phyloP scores from a whole-genome alignment of 1,140 invertebrate genomes.

The Philotrypesis tridentata region DNA sequence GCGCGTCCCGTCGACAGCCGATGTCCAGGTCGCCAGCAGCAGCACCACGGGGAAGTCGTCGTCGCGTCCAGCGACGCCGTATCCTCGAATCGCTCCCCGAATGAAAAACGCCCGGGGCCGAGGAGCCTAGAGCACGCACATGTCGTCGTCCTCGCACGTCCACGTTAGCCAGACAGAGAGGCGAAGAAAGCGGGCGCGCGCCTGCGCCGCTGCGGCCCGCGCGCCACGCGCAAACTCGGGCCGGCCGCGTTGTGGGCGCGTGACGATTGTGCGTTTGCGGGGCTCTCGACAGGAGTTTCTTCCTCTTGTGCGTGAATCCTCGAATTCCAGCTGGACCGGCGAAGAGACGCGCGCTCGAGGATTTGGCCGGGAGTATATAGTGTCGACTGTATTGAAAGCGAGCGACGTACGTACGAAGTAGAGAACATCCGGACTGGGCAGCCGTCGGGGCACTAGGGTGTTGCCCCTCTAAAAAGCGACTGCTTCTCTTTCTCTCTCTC shows the following conservation, averaged over 20 bases:
- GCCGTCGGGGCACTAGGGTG: conserved; percentile 11
- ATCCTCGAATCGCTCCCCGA: too few relatives aligned
- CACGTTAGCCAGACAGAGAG: conserved; percentile 1
- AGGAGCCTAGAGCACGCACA: background rate
- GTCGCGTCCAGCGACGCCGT: too few relatives aligned
- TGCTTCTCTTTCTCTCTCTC: background rate
- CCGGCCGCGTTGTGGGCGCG: too few relatives aligned
- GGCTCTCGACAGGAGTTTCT: too few relatives aligned
- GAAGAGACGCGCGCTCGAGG: too few relatives aligned
- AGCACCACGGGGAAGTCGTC: too few relatives aligned
- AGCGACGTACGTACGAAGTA: background rate
- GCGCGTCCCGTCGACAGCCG: too few relatives aligned
- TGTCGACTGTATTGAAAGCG: background rate
- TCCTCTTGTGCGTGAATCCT: background rate
- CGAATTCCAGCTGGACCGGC: too few relatives aligned
- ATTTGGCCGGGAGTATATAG: too few relatives aligned
- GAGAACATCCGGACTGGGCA: background rate
- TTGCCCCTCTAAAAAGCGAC: conserved; percentile 18
- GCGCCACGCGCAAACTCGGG: conserved; percentile 11
- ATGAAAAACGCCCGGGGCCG: too few relatives aligned
- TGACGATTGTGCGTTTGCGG: too few relatives aligned
- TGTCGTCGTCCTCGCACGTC: conserved; percentile 14
- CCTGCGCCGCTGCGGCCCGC: background rate
- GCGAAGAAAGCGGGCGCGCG: background rate
- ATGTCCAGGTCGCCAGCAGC: too few relatives aligned